Evolutionary conservation across 2,797 vertebrate genomes (phyloP), one percentile per base, ranked within the genome.

Genomic region (Phalloptychus januarius): DNA sequence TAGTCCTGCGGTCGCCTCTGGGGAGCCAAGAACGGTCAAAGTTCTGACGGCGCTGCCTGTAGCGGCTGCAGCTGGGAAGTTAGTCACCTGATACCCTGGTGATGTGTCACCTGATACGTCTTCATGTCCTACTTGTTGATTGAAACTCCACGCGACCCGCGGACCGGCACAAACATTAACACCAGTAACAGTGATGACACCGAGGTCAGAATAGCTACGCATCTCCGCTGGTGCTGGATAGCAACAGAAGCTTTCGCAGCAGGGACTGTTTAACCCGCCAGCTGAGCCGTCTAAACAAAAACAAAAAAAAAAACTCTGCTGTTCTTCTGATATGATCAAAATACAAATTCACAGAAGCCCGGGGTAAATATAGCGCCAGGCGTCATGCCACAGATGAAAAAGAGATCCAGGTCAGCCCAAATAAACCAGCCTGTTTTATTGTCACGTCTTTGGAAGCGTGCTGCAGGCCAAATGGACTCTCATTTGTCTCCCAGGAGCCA

Each of bases 41-140:
- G 25, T 77, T 58, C 73, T 58, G 76, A 46, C 85, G 46, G 28
- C 75, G 86, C 89, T 84, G 79, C 82, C 83, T n/a, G 13, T 23
- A 25, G n/a, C 72, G 33, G 61, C 31, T 45, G 63, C 56, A 72
- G 79, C 48, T n/a, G 28, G 79, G 58, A 18, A 1, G 16, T 80
- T 61, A 45, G 82, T 13, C 23, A 82, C 65, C 8, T 54, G 82
- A 90, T 83, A 77, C 61, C 5, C 5, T 7, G 15, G 71, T n/a
- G n/a, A n/a, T n/a, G n/a, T n/a, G n/a, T n/a, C n/a, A n/a, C n/a
- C n/a, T n/a, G n/a, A n/a, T n/a, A 31, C 4, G 25, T 52, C 69
- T 69, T 44, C 46, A n/a, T 76, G 7, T 36, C 54, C 23, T 5
- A 33, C 63, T 67, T 89, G 77, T 84, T 82, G 79, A 85, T 81